phyloP scores from a whole-genome alignment of 2,888 invertebrate species.

The Synanthedon tipuliformis region DNA sequence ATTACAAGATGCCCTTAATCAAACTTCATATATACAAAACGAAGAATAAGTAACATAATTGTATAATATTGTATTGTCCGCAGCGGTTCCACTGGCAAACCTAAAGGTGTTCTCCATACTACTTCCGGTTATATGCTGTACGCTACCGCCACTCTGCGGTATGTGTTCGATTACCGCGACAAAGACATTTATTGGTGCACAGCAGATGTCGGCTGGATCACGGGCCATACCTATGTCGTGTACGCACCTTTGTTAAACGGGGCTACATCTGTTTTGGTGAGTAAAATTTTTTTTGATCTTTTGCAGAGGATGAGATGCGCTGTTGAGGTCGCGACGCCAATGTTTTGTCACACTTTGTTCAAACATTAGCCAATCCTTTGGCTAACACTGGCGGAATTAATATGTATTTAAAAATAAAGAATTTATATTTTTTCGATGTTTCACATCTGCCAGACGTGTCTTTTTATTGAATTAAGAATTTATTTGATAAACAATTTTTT shows the following conservation, averaged over 20 bases:
- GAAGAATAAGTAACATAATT: background rate
- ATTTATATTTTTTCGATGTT: no score
- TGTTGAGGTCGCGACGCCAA: background rate
- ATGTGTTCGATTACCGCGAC: conserved; percentile 92
- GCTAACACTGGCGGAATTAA: no score
- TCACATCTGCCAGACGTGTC: no score
- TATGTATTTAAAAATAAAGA: no score
- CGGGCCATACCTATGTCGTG: conserved; percentile 91
- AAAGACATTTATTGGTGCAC: conserved; percentile 93
- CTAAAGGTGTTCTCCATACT: conserved; percentile 97
- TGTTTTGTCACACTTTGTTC: no score
- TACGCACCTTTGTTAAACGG: conserved; percentile 96
- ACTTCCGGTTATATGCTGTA: conserved; percentile 95
- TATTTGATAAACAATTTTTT: no score
- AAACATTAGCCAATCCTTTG: no score
- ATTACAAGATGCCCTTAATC: no score
- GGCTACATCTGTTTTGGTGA: conserved; percentile 93
- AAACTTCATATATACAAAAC: no score
- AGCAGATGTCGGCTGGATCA: conserved; percentile 97
- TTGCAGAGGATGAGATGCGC: background rate
- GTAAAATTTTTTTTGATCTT: conserved; percentile 17
- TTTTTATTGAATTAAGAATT: no score
- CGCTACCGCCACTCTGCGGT: conserved; percentile 93
- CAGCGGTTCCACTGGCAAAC: conserved; percentile 95
- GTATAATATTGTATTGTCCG: background rate